Evolutionary conservation across 2,888 invertebrate species (phyloP), one percentile per base, ranked within the genome.

Genomic region (Nemotelus pantherinus): DNA sequence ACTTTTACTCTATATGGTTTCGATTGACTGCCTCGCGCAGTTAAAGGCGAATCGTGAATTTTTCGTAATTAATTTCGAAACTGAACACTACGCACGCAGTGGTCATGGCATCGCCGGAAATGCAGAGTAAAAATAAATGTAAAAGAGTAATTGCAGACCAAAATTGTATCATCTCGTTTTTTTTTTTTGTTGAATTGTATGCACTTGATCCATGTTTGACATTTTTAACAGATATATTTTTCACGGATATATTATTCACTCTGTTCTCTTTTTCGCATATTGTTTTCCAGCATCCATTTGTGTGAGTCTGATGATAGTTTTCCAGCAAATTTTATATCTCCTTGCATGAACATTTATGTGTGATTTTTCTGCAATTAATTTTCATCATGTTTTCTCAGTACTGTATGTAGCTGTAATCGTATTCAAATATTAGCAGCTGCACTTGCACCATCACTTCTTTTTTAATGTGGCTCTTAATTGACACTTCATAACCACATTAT

Each of bases 381-480:
- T 25, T 25, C 25, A 25, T 25, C 25, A 1, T 25, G 25, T 25
- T 25, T 25, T 25, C 25, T 25, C 25, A 25, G 25, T 25, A 25
- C 25, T 25, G 25, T 25, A 25, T 25, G 25, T 25, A 25, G 25
- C 25, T 25, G 1, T 25, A 25, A 68, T 39, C 5, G 7, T 25
- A 71, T n/a, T 72, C n/a, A 9, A 58, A 44, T 41, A 50, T 45
- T 25, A 45, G 72, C 72, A 58, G 72, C 72, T 72, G 72, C 60
- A 60, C 60, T 25, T 25, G 1, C 25, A 25, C 25, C 25, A 25
- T 25, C 25, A 25, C 25, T 25, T 25, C 39, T 3, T 47, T 74
- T 74, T 74, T 48, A 63, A 74, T 74, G 57, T 74, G 74, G 47
- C 74, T 48, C 60, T 74, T 74, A 74, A 74, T 74, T 74, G 74